Evolutionary conservation across 2,113 vertebrate species (phyloP).

Genomic region (Chroicocephalus ridibundus): DNA sequence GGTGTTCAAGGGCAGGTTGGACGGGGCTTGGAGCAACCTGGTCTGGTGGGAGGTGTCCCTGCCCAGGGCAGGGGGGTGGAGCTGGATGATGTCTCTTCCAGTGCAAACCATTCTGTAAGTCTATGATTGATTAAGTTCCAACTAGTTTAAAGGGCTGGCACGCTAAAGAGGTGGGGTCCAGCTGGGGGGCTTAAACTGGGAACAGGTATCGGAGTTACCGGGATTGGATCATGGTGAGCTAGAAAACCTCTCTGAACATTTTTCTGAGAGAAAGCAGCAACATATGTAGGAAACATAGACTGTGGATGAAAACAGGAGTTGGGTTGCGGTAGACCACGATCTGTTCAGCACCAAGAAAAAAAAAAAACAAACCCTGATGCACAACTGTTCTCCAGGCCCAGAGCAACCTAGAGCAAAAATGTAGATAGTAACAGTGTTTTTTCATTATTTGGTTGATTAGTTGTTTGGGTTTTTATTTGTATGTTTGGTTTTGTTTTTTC

Average conservation of each 20-base stretch:
- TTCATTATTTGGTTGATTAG: background rate
- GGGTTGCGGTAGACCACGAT: background rate
- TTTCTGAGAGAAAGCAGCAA: background rate
- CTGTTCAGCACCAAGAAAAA: background rate
- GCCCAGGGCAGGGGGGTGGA: background rate
- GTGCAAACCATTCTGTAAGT: background rate
- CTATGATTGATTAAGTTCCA: background rate
- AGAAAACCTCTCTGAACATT: background rate
- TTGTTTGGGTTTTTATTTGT: background rate
- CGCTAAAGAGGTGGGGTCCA: background rate
- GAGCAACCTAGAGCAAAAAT: background rate
- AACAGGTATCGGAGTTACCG: background rate
- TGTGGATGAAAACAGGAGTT: background rate
- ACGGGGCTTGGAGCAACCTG: background rate
- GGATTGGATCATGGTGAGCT: background rate
- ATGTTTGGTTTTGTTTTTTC: background rate
- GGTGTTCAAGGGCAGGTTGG: background rate
- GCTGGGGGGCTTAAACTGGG: background rate
- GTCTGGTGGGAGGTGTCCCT: background rate
- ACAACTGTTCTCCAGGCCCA: background rate
- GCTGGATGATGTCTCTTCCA: too few relatives aligned
- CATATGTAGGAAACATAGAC: accelerated
- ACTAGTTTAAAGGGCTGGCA: background rate
- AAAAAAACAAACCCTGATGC: accelerated
- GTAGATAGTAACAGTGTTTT: background rate